These are phyloP conservation scores for Cottus gobio DNA, from an alignment of 2,113 vertebrate species.

Conservation along the genomic window DNA sequence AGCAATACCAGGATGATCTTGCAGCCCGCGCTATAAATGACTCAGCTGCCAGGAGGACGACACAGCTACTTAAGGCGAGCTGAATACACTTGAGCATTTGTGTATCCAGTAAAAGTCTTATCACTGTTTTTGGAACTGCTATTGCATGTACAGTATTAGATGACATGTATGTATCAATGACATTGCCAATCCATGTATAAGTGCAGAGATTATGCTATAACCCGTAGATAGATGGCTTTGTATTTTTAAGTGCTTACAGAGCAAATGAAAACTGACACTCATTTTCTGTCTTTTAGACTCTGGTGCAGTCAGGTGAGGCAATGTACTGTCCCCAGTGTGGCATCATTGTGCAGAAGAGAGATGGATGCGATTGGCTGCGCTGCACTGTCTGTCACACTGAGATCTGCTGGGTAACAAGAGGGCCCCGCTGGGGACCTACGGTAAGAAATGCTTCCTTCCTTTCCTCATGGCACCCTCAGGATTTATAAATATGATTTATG, in stretches of 20 bases:
- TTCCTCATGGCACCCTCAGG: neutral
- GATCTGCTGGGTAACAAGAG: constrained; percentile 97
- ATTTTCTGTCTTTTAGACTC: constrained; percentile 65
- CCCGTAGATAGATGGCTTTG: neutral
- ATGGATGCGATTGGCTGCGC: constrained; percentile 95
- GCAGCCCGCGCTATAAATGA: constrained; percentile 82
- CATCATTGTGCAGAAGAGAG: constrained; percentile 95
- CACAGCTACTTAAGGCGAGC: constrained; percentile 85
- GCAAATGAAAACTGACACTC: neutral
- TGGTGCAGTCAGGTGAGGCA: constrained; percentile 90
- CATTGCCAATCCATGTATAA: neutral
- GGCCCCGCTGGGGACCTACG: constrained; percentile 90
- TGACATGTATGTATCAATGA: neutral
- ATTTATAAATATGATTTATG: neutral
- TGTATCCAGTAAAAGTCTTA: neutral
- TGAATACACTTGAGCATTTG: neutral
- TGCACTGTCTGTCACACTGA: constrained; percentile 95
- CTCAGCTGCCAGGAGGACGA: constrained; percentile 85
- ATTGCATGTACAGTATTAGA: neutral
- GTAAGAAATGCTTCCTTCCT: constrained; percentile 70
- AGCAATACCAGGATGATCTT: constrained; percentile 88
- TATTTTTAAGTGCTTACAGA: neutral
- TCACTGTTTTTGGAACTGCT: constrained; percentile 3
- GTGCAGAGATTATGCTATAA: neutral
- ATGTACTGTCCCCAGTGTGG: constrained; percentile 93